Base-by-base conservation (phyloP, 2,888 invertebrate genomes). In the Lucinisca nassula region DNA sequence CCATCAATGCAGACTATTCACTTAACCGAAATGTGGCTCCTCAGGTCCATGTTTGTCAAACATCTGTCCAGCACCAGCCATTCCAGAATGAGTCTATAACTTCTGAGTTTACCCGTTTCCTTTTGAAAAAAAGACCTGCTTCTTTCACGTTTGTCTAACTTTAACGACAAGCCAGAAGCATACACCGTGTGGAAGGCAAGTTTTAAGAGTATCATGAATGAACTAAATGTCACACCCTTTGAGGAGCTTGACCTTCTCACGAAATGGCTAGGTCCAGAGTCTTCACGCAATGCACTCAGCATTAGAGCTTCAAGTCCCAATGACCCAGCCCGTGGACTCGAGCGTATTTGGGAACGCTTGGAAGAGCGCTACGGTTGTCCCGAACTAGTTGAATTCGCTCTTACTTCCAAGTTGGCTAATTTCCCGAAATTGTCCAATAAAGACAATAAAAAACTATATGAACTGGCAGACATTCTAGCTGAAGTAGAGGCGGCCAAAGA, bases 221-320 rank as follows among this genome's bases (percentile, higher is more conserved):
- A 86, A 38, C 40, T 86, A 8, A 10, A 58, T 17, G 75, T 75
- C 17, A 75, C 82, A n/a, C 74, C 79, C 30, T 49, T 45, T 49
- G 82, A 86, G 17, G 86, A 86, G 40, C 21, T 82, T 32, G 86
- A 86, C 37, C 75, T 86, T 30, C 40, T 86, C 14, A 55, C 73
- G 10, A 86, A 83, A 27, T 86, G 79, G 82, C 70, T 86, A 12
- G 86, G 86, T 58, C 40, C 76, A 0, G 79, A 82, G 73, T 86
- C 86, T 2, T 37, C 35, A 8, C 70, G 51, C 35, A 58, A 73
- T 70, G 82, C 85, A 27, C 27, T 38, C 8, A 85, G 85, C 38
- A 85, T 85, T n/a, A 76, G 79, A 45, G 49, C 85, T 10, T 67
- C 85, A 27, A 86, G 82, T 37, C 12, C 82, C 21, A 51, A 79